Conservation (phyloP, 1,140 invertebrate species). For the Bombyx mori region DNA sequence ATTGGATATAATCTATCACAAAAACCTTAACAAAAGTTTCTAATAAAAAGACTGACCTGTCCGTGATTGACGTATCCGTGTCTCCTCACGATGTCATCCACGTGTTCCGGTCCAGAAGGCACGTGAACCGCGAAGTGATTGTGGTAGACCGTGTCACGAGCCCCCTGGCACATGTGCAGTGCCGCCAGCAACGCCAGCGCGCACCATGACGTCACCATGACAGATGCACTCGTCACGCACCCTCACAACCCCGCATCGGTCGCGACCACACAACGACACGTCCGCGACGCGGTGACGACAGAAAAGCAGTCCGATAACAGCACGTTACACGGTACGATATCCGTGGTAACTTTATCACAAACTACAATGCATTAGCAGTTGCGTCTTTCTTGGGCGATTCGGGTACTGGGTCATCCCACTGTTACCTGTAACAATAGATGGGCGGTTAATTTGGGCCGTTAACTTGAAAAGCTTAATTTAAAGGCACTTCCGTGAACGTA, state of each 20-base stretch:
- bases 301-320: too few species aligned
- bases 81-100: constrained; percentile 75
- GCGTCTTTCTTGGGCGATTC: constrained; percentile 7
- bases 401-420: constrained; percentile 27
- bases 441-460: constrained; percentile 12
- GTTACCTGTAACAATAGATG: constrained; percentile 21
- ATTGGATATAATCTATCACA: background rate
- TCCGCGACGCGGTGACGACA: background rate
- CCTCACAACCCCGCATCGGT: constrained; percentile 36
- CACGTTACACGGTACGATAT: too few species aligned
- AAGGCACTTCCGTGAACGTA: constrained; percentile 26
- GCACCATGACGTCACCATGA: constrained; percentile 56
- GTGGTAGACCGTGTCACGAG: constrained; percentile 71
- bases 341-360: background rate
- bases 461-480: constrained; percentile 26
- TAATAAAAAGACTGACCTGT: constrained; percentile 74
- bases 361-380: background rate
- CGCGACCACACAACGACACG: constrained; percentile 8
- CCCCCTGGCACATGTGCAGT: constrained; percentile 30
- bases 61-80: constrained; percentile 82
- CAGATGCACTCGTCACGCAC: constrained; percentile 18
- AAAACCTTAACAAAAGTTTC: background rate
- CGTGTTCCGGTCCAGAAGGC: constrained; percentile 73
- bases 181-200: constrained; percentile 48
- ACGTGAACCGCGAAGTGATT: constrained; percentile 87